Evolutionary conservation across 2,113 vertebrate genomes (phyloP).

Genomic region (Cephalopterus ornatus): DNA sequence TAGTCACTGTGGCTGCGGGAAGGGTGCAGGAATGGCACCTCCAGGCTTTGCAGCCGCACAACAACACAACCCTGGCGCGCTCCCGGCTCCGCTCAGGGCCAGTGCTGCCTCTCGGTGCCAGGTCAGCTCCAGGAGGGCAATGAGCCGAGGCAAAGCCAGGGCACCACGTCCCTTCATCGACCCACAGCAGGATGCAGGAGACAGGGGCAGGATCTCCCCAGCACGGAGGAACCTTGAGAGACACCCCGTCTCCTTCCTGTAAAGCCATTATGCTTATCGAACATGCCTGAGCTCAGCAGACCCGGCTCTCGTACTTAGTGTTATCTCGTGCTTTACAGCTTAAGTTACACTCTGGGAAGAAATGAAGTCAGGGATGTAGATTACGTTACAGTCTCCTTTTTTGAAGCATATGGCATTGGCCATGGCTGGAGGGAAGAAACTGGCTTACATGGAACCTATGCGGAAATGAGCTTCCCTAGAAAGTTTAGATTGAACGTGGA

Average conservation of each 20-base stretch:
- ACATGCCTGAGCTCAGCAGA: background rate
- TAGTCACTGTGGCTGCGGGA: rapidly evolving
- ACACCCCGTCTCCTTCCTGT: background rate
- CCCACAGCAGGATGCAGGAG: background rate
- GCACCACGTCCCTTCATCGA: background rate
- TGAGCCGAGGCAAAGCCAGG: background rate
- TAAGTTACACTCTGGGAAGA: background rate
- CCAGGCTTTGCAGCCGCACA: rapidly evolving
- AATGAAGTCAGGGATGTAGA: background rate
- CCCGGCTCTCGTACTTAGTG: background rate
- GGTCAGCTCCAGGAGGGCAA: background rate
- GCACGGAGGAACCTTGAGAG: background rate
- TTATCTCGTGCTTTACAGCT: background rate
- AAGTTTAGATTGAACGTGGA: background rate
- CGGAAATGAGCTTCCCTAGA: background rate
- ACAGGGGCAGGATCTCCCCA: background rate
- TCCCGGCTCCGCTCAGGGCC: rapidly evolving
- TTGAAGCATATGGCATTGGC: background rate
- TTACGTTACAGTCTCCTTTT: background rate
- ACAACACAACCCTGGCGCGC: rapidly evolving
- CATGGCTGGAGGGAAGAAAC: background rate
- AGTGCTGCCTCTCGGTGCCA: background rate
- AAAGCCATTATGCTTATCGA: background rate
- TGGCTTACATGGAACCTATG: background rate
- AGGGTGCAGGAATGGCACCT: background rate